Conservation (phyloP, 2,797 vertebrate species). For the Tympanoctomys barrerae region DNA sequence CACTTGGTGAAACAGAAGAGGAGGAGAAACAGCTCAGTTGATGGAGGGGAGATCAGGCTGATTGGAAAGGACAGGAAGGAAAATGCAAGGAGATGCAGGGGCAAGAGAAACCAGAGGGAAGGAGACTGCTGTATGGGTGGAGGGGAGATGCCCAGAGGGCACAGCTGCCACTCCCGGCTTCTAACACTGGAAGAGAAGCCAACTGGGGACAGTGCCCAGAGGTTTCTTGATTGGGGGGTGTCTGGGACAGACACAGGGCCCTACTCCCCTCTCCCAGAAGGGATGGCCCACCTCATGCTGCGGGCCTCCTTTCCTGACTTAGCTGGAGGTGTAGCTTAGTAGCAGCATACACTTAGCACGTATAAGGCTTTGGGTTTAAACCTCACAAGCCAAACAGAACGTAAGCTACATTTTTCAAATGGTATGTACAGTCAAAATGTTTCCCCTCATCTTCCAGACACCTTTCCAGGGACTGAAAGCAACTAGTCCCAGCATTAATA, state of each 20-base stretch:
- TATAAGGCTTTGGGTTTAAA: too few species aligned
- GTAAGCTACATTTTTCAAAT: background rate
- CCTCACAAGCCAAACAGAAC: background rate
- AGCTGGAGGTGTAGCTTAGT: background rate
- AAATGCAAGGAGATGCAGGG: accelerated
- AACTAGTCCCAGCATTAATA: background rate
- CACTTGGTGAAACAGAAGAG: background rate
- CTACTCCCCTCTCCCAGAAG: background rate
- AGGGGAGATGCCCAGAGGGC: accelerated
- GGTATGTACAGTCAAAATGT: accelerated
- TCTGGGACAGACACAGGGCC: background rate
- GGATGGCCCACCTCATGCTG: background rate
- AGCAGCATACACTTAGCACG: background rate
- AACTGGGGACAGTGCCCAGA: background rate
- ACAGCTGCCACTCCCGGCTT: background rate
- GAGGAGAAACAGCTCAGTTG: background rate
- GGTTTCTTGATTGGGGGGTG: background rate
- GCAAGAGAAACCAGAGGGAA: background rate
- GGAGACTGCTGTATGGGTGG: accelerated
- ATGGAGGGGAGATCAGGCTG: background rate
- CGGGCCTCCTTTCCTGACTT: conserved; percentile 45
- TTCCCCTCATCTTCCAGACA: background rate
- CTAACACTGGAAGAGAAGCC: background rate
- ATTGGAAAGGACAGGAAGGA: background rate
- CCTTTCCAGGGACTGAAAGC: background rate